These are phyloP conservation scores for Podarcis muralis DNA, from an alignment of 2,113 vertebrate genomes.

Conservation along the genomic window DNA sequence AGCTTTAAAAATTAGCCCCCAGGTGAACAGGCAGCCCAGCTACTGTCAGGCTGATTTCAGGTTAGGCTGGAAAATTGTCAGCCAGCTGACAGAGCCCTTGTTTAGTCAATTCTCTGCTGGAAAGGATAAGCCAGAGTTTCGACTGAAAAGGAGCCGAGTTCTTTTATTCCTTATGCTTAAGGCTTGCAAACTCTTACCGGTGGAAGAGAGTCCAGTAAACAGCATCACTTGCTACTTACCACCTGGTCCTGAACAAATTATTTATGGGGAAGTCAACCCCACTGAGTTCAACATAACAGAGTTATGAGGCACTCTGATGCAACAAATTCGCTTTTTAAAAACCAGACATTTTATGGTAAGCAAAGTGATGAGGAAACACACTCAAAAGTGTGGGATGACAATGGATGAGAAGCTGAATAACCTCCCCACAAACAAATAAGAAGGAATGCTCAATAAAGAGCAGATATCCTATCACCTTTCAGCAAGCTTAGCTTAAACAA, in stretches of 20 bases:
- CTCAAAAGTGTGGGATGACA: no score
- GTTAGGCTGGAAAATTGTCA: constrained; percentile 54
- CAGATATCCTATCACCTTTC: no score
- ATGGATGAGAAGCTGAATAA: no score
- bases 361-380: no score
- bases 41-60: constrained; percentile 52
- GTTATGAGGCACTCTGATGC: no score
- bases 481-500: no score
- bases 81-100: constrained; percentile 18
- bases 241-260: neutral
- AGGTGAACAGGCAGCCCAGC: constrained; percentile 33
- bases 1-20: constrained; percentile 45
- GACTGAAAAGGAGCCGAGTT: rapidly evolving
- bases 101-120: neutral
- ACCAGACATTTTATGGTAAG: no score
- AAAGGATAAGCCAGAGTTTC: neutral
- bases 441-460: no score
- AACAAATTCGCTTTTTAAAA: no score
- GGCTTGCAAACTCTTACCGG: neutral
- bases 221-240: neutral
- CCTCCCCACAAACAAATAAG: no score
- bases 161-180: neutral
- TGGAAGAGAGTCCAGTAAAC: neutral
- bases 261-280: neutral
- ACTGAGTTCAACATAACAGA: neutral